Evolutionary conservation across 1,140 invertebrate genomes (phyloP), one percentile per base, ranked within the genome.

Genomic region (Reticulitermes speratus): DNA sequence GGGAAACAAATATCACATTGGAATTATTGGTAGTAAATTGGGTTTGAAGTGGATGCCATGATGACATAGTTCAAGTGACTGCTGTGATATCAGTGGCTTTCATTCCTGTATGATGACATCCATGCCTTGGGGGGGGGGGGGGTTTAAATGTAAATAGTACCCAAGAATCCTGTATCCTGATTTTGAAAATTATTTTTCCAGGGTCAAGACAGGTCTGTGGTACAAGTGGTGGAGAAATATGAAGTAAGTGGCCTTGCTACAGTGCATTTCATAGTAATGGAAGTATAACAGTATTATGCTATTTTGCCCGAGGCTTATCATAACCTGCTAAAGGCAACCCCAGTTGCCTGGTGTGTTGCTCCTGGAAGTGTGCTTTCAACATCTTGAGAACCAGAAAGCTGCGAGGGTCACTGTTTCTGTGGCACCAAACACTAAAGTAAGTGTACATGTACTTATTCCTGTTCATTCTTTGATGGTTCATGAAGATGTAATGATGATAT

Each of bases 51-150:
- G 38, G 30, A 38, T 84, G 84, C 85, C n/a, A 89, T 91, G 89
- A 91, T 91, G 90, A 90, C 87, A 89, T 90, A 91, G 90, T 91
- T 91, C 91, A 91, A 87, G 89, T 90, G 90, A 90, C 87, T 69
- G 81, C 87, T 86, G 86, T 90, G 89, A 90, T 87, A 89, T 89
- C 87, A 85, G 88, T 90, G 88, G 91, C 89, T 92, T 92, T 92
- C 90, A 91, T 90, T 89, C 91, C 91, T 91, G 91, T 88, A 91
- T 91, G 91, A 91, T 75, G 65, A 16, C 65, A 75, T 75, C 25
- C 65, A 11, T 75, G n/a, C n/a, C n/a, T 38, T 1, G 5, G 3
- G n/a, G 7, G 25, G 12, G 5, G 3, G n/a, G 7, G 25, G 12
- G 9, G n/a, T 75, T 75, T 30, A 30, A 25, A 23, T 75, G 65